Percentiles rank a stretch among this genome's conserved stretches.
Conservation (phyloP, 2,113 vertebrate species). For the Lepus americanus region DNA sequence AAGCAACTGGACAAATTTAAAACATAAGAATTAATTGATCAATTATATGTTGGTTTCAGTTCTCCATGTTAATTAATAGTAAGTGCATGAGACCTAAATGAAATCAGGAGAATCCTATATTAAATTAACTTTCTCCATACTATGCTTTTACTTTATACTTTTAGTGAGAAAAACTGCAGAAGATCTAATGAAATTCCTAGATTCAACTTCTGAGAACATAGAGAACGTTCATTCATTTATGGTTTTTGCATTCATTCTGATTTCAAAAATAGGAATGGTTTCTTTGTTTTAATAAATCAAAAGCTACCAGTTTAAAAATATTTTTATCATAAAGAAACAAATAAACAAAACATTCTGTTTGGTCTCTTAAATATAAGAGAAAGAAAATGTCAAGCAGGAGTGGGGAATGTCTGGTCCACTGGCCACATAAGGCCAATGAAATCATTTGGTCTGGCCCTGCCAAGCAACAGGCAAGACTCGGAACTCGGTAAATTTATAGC, state of each 20-base stretch:
- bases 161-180: not conserved
- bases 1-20: not conserved
- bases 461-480: no score
- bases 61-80: slow-evolving; percentile 13
- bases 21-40: not conserved
- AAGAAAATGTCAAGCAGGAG: not conserved
- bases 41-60: slow-evolving; percentile 31
- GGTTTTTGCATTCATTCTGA: not conserved
- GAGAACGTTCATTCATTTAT: not conserved
- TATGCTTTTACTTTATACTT: slow-evolving; percentile 23
- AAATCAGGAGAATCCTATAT: not conserved
- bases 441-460: no score
- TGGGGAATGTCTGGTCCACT: no score
- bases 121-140: not conserved
- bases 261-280: not conserved
- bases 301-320: not conserved
- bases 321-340: not conserved
- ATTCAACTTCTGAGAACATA: slow-evolving; percentile 17
- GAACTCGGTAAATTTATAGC: no score
- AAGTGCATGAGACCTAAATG: not conserved
- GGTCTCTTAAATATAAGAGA: slow-evolving; percentile 19
- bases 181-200: slow-evolving; percentile 16
- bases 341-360: not conserved
- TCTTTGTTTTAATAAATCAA: slow-evolving; percentile 28
- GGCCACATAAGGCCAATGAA: no score